These are phyloP conservation scores for Litoditis marina DNA, from an alignment of 2,888 invertebrate species.

Conservation along the genomic window DNA sequence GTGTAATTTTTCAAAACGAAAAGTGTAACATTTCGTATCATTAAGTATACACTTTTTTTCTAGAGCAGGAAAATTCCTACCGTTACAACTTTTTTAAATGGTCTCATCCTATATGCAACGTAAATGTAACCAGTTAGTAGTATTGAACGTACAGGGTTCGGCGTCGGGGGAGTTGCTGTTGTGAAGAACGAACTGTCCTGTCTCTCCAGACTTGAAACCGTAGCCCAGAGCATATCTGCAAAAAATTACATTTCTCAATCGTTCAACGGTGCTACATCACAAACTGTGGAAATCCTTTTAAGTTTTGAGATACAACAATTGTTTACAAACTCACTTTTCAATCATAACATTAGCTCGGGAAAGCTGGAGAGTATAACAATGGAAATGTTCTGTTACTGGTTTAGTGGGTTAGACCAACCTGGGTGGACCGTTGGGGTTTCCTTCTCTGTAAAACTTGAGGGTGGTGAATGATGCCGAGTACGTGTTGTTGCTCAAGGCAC, in stretches of 20 bases:
- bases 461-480: conserved; percentile 62
- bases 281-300: not conserved
- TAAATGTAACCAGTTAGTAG: too few species aligned
- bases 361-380: too few species aligned
- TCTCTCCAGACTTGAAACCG: conserved; percentile 62
- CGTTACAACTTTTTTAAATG: too few species aligned
- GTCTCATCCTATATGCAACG: too few species aligned
- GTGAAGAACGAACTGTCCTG: conserved; percentile 62
- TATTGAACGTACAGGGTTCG: conserved; percentile 56
- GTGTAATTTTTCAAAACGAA: not conserved
- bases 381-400: not conserved
- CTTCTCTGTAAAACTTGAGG: conserved; percentile 62
- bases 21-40: too few species aligned
- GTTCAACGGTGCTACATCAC: too few species aligned
- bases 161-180: conserved; percentile 61
- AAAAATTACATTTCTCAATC: not conserved
- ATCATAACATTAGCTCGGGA: too few species aligned
- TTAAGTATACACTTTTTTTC: too few species aligned
- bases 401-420: conserved; percentile 15
- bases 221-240: conserved; percentile 61
- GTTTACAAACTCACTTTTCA: too few species aligned
- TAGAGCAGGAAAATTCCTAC: too few species aligned
- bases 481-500: conserved; percentile 62
- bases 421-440: conserved; percentile 62
- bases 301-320: not conserved